Percentiles rank a stretch among this genome's conserved stretches.
These are phyloP conservation scores for Noctua comes DNA, from an alignment of 2,888 invertebrate genomes.

Conservation along the genomic window DNA sequence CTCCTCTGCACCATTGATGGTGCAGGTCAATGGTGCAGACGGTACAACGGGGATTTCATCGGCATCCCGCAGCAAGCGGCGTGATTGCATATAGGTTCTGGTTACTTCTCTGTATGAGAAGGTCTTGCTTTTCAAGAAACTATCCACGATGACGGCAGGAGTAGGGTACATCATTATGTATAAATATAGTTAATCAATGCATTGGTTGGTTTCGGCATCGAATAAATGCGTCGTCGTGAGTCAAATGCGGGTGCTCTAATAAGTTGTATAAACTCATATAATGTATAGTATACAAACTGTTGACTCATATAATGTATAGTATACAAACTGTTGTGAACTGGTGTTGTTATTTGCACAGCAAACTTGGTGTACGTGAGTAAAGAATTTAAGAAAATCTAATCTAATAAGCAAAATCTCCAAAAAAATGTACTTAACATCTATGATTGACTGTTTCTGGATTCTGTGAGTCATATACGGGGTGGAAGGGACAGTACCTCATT, in stretches of 20 bases:
- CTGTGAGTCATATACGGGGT: background rate
- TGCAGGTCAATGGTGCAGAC: too few species aligned
- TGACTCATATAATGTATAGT: background rate
- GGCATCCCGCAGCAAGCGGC: background rate
- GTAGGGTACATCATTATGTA: background rate
- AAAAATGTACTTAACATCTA: background rate
- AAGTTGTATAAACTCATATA: background rate
- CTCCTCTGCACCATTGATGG: too few species aligned
- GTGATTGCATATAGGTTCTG: background rate
- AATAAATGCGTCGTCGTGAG: conserved; percentile 2
- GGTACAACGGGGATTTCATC: too few species aligned
- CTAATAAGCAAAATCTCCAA: background rate
- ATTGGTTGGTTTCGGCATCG: background rate
- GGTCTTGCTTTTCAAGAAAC: background rate
- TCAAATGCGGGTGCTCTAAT: conserved; percentile 7
- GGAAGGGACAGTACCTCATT: too few species aligned
- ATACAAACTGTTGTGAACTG: conserved; percentile 1
- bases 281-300: background rate
- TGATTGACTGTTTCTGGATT: background rate
- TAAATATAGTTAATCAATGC: background rate
- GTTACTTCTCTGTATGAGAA: background rate
- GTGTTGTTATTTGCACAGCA: conserved; percentile 6
- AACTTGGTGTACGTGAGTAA: conserved; percentile 9
- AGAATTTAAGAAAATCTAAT: background rate
- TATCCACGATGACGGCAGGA: background rate